phyloP scores from a whole-genome alignment of 2,888 invertebrate species.

The Micoletzkya japonica region DNA sequence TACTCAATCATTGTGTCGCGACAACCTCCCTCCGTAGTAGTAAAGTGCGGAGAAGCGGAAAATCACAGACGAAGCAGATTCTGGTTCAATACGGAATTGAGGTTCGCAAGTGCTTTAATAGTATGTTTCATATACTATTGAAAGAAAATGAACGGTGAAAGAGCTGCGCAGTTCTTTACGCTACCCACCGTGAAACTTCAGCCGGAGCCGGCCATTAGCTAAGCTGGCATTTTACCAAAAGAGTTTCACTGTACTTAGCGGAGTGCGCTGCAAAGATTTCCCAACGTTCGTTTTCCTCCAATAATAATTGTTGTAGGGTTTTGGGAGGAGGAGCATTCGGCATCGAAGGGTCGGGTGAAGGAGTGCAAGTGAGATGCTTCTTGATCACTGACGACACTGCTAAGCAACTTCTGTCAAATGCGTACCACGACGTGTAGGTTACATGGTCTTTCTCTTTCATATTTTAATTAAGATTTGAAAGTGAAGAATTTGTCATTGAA shows the following conservation, averaged over 20 bases:
- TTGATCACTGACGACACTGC: constrained; percentile 63
- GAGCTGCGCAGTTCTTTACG: too few relatives aligned
- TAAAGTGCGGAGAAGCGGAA: constrained; percentile 62
- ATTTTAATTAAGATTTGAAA: constrained; percentile 44
- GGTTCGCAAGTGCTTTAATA: constrained; percentile 31
- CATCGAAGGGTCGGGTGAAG: constrained; percentile 49
- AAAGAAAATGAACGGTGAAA: too few relatives aligned
- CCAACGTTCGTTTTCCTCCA: too few relatives aligned
- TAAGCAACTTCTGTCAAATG: constrained; percentile 56
- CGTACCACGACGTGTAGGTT: constrained; percentile 59
- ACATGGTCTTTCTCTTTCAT: neutral
- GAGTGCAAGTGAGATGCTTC: constrained; percentile 51
- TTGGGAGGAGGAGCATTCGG: constrained; percentile 62
- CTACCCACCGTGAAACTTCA: too few relatives aligned
- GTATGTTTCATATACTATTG: too few relatives aligned
- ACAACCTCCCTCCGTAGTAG: constrained; percentile 62
- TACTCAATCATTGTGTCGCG: constrained; percentile 61
- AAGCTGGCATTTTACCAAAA: too few relatives aligned
- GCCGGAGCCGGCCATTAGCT: too few relatives aligned
- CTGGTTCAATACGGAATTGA: constrained; percentile 62
- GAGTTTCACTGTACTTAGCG: too few relatives aligned
- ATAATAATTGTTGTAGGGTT: constrained; percentile 50
- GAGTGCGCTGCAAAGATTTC: too few relatives aligned
- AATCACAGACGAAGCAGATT: constrained; percentile 61
- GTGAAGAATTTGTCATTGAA: constrained; percentile 61